Evolutionary conservation across 2,888 invertebrate species (phyloP).

Genomic region (Phytoseiulus persimilis): DNA sequence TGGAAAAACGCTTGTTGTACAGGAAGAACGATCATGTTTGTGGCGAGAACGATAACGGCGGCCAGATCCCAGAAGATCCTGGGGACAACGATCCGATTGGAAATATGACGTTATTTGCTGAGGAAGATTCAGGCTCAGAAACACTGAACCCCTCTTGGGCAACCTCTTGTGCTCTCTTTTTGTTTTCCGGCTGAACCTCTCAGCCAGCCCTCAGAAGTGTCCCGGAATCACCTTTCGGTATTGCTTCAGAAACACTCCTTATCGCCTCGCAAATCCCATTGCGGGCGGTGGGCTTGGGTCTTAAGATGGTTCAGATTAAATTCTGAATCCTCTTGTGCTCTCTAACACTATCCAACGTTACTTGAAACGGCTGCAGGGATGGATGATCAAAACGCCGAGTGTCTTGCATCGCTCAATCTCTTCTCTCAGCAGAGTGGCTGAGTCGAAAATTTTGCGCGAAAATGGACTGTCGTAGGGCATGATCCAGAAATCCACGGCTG

Average conservation of each 20-base stretch:
- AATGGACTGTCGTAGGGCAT: conserved; percentile 17
- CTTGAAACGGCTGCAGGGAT: conserved; percentile 29
- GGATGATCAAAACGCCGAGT: background rate
- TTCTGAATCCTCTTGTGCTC: too few relatives aligned
- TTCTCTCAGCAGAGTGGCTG: background rate
- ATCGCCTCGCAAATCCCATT: too few relatives aligned
- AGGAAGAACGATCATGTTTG: background rate
- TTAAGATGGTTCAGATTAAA: too few relatives aligned
- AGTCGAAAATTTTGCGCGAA: background rate
- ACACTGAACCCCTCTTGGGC: too few relatives aligned
- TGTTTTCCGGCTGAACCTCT: too few relatives aligned
- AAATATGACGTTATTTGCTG: too few relatives aligned
- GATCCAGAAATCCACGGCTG: background rate
- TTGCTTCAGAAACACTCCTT: too few relatives aligned
- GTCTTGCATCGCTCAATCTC: background rate
- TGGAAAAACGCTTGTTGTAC: conserved; percentile 13
- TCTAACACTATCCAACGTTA: background rate
- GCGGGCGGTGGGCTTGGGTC: too few relatives aligned
- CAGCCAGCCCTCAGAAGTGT: too few relatives aligned
- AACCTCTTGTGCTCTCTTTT: too few relatives aligned
- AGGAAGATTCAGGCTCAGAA: too few relatives aligned
- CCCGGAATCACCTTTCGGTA: too few relatives aligned
- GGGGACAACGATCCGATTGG: background rate
- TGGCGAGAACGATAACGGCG: background rate
- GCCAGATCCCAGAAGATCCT: conserved; percentile 7